phyloP scores from a whole-genome alignment of 2,113 vertebrate species.

The Myrmophylax atrothorax region DNA sequence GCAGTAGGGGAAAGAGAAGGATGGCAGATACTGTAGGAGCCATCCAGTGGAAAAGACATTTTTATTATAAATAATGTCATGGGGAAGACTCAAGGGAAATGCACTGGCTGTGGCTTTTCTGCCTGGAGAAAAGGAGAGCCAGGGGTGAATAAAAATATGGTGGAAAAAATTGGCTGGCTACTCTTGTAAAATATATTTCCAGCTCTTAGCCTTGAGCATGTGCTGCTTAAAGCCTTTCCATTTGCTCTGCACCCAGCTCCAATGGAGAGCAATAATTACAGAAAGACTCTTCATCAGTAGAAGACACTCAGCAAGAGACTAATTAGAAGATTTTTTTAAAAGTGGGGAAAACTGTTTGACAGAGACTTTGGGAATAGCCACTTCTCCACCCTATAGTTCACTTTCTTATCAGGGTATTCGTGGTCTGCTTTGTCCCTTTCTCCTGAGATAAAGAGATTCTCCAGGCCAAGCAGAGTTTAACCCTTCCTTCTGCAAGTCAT shows the following conservation, averaged over 20 bases:
- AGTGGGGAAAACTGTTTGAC: not conserved
- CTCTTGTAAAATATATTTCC: not conserved
- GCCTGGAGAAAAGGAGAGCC: not conserved
- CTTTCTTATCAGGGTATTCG: not conserved
- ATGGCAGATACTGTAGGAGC: not conserved
- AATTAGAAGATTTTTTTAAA: not conserved
- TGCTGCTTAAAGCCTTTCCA: not conserved
- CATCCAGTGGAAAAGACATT: constrained; percentile 11
- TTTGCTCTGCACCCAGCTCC: constrained; percentile 17
- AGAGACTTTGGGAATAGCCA: not conserved
- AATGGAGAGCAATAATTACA: constrained; percentile 13
- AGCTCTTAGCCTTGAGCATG: not conserved
- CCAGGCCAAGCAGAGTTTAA: not conserved
- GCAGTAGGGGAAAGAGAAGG: not conserved
- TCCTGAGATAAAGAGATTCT: not conserved
- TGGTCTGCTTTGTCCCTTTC: not conserved
- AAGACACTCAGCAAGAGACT: not conserved
- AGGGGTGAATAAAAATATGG: not conserved
- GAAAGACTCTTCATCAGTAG: constrained; percentile 30
- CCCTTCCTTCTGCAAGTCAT: not conserved
- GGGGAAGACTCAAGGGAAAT: not conserved
- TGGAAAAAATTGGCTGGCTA: not conserved
- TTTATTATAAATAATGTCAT: constrained; percentile 36
- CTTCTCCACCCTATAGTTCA: not conserved
- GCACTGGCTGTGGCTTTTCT: not conserved